phyloP scores from a whole-genome alignment of 1,140 invertebrate species.

The Zaprionus lachaisei region DNA sequence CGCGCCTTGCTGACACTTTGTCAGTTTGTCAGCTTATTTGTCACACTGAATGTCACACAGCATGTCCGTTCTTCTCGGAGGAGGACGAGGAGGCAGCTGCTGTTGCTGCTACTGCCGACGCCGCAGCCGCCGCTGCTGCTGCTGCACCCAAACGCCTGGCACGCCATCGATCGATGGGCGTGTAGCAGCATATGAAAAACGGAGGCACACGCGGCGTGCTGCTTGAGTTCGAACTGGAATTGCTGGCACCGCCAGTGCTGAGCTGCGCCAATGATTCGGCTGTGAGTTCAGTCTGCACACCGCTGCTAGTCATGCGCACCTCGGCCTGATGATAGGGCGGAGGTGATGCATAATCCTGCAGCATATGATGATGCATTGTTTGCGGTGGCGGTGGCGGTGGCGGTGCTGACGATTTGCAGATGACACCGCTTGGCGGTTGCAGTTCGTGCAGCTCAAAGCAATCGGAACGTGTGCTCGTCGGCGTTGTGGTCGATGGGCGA shows the following conservation, averaged over 20 bases:
- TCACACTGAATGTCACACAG: slow-evolving; percentile 67
- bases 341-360: slow-evolving; percentile 5
- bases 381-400: slow-evolving; percentile 15
- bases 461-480: slow-evolving; percentile 67
- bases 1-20: slow-evolving; percentile 12
- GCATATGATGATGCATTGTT: background rate
- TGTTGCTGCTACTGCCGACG: background rate
- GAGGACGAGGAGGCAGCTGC: background rate
- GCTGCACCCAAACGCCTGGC: slow-evolving; percentile 60
- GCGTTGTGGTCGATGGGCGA: slow-evolving; percentile 76
- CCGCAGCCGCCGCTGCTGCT: slow-evolving; percentile 12
- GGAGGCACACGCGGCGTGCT: slow-evolving; percentile 55
- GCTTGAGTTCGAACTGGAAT: slow-evolving; percentile 31
- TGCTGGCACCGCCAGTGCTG: slow-evolving; percentile 45
- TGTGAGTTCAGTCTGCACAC: slow-evolving; percentile 78
- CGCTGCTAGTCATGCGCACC: slow-evolving; percentile 75
- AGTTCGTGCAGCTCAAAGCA: slow-evolving; percentile 78
- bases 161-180: slow-evolving; percentile 81
- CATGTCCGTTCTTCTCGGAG: slow-evolving; percentile 43
- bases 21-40: slow-evolving; percentile 3
- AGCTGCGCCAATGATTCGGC: slow-evolving; percentile 69
- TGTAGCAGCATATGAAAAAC: slow-evolving; percentile 83
- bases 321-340: slow-evolving; percentile 42
- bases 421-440: slow-evolving; percentile 74
- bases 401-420: slow-evolving; percentile 69